Evolutionary conservation across 2,113 vertebrate genomes (phyloP).

Genomic region (Silurus meridionalis): DNA sequence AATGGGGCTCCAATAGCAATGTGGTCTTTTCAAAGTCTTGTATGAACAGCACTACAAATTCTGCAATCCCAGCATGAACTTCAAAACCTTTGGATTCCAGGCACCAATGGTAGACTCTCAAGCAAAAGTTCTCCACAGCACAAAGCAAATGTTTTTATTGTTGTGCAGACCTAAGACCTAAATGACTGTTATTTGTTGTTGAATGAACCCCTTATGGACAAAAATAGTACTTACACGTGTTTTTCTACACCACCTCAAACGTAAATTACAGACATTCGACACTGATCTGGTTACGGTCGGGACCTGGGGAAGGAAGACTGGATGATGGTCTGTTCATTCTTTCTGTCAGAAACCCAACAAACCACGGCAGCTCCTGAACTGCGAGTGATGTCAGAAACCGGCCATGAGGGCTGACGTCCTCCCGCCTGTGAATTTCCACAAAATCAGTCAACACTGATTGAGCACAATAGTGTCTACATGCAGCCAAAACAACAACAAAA

Average conservation of each 20-base stretch:
- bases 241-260: conserved; percentile 37
- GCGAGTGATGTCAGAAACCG: conserved; percentile 28
- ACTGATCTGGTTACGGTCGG: conserved; percentile 18
- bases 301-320: conserved; percentile 22
- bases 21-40: background rate
- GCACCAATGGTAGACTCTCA: background rate
- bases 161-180: conserved; percentile 34
- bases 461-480: conserved; percentile 32
- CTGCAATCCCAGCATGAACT: conserved; percentile 12
- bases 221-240: conserved; percentile 45
- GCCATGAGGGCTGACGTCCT: background rate
- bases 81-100: background rate
- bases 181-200: conserved; percentile 45
- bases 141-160: conserved; percentile 38
- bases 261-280: conserved; percentile 36
- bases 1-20: background rate
- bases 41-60: background rate
- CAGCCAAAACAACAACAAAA: conserved; percentile 33
- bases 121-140: background rate
- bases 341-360: conserved; percentile 12
- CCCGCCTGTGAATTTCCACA: background rate
- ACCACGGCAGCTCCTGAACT: conserved; percentile 2
- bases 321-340: conserved; percentile 2
- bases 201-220: conserved; percentile 25
- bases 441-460: conserved; percentile 14